Percentiles rank a stretch among this genome's conserved stretches.
These are phyloP conservation scores for Trachurus trachurus DNA, from an alignment of 2,797 vertebrate genomes.

Conservation along the genomic window DNA sequence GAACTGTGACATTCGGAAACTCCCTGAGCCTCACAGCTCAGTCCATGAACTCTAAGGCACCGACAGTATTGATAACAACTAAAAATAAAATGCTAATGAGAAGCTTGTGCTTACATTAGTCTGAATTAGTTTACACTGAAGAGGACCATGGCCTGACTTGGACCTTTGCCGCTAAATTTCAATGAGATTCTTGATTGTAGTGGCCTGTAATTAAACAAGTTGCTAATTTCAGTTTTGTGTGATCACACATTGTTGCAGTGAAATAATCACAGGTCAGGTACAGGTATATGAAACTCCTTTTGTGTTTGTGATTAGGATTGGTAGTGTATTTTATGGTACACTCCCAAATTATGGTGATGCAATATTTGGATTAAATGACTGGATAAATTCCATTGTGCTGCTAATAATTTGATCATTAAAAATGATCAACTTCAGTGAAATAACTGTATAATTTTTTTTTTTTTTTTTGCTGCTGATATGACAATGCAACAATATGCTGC, in stretches of 20 bases:
- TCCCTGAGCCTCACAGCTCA: conserved; percentile 81
- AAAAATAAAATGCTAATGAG: not conserved
- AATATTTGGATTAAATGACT: not conserved
- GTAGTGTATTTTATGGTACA: no score
- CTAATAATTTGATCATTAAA: not conserved
- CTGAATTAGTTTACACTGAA: not conserved
- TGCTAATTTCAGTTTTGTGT: not conserved
- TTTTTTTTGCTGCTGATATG: not conserved
- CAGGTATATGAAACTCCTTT: not conserved
- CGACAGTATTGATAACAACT: not conserved
- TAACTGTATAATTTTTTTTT: not conserved
- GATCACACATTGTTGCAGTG: not conserved
- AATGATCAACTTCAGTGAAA: not conserved
- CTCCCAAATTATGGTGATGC: not conserved
- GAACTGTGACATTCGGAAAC: conserved; percentile 88
- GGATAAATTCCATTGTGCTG: not conserved
- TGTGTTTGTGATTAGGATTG: not conserved
- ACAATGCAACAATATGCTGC: not conserved
- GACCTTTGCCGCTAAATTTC: not conserved
- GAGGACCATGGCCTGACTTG: not conserved
- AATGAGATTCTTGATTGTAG: not conserved
- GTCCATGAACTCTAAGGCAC: conserved; percentile 89
- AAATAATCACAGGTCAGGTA: not conserved
- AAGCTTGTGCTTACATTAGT: not conserved
- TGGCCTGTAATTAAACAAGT: not conserved